phyloP scores from a whole-genome alignment of 2,888 invertebrate species.

The Cheilosia soror region DNA sequence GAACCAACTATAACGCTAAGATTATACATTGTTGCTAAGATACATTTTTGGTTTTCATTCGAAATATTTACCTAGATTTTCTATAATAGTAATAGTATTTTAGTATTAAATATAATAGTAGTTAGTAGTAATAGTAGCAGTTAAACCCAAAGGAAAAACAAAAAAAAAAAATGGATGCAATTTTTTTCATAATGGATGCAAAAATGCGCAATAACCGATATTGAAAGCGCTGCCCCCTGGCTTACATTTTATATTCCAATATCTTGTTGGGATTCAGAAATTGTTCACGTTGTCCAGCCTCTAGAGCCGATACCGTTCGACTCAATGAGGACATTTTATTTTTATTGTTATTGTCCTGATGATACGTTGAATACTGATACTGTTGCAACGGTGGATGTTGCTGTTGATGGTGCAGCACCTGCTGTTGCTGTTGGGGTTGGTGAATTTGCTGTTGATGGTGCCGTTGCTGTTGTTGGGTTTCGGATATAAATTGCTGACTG shows the following conservation, averaged over 20 bases:
- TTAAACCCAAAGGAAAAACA: conserved; percentile 26
- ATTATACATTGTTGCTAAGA: conserved; percentile 5
- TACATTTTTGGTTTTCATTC: conserved; percentile 4
- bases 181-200: too few relatives aligned
- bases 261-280: conserved; percentile 84
- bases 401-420: conserved; percentile 52
- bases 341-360: conserved; percentile 78
- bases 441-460: conserved; percentile 76
- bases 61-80: not conserved
- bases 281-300: conserved; percentile 83
- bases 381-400: conserved; percentile 76
- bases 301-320: conserved; percentile 83
- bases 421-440: conserved; percentile 56
- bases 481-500: conserved; percentile 80
- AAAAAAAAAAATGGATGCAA: conserved; percentile 11
- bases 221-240: conserved; percentile 64
- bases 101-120: conserved; percentile 39
- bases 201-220: not conserved
- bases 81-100: conserved; percentile 22
- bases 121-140: conserved; percentile 39
- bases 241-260: conserved; percentile 84
- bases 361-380: conserved; percentile 74
- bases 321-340: conserved; percentile 80
- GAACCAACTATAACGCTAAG: conserved; percentile 18
- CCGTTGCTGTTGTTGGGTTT: conserved; percentile 82